phyloP scores from a whole-genome alignment of 2,113 vertebrate genomes.

The Scolopax mira region DNA sequence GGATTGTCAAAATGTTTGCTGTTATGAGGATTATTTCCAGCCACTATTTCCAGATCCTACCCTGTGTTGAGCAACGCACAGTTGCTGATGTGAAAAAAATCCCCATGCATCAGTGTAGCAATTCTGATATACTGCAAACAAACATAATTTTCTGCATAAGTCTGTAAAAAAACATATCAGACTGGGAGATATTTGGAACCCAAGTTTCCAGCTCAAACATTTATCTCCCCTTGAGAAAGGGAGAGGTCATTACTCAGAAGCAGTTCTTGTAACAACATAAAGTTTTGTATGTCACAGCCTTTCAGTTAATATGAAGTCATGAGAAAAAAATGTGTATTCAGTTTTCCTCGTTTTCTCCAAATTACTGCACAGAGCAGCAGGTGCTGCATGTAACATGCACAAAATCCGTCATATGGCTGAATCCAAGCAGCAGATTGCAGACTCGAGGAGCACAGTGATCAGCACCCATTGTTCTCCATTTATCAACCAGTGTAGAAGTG shows the following conservation, averaged over 20 bases:
- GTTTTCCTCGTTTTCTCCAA: conserved; percentile 19
- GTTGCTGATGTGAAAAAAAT: neutral
- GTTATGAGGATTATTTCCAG: neutral
- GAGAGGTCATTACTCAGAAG: conserved; percentile 61
- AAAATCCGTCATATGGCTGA: neutral
- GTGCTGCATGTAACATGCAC: conserved; percentile 25
- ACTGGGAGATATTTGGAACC: neutral
- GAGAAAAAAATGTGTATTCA: conserved; percentile 53
- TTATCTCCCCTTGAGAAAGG: conserved; percentile 11
- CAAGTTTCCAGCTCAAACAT: conserved; percentile 1
- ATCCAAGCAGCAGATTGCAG: conserved; percentile 1
- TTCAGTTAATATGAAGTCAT: conserved; percentile 60
- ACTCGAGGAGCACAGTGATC: neutral
- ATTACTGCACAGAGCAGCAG: conserved; percentile 30
- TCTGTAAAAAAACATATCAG: neutral
- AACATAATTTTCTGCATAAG: neutral
- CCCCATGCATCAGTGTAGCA: neutral
- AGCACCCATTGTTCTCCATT: neutral
- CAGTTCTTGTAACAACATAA: neutral
- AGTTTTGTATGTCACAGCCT: conserved; percentile 26
- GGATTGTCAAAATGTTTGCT: neutral
- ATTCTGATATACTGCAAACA: neutral
- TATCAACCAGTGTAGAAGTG: neutral
- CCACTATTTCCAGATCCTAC: neutral
- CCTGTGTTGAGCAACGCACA: neutral